phyloP scores from a whole-genome alignment of 2,797 vertebrate species.

The Bovichtus variegatus region DNA sequence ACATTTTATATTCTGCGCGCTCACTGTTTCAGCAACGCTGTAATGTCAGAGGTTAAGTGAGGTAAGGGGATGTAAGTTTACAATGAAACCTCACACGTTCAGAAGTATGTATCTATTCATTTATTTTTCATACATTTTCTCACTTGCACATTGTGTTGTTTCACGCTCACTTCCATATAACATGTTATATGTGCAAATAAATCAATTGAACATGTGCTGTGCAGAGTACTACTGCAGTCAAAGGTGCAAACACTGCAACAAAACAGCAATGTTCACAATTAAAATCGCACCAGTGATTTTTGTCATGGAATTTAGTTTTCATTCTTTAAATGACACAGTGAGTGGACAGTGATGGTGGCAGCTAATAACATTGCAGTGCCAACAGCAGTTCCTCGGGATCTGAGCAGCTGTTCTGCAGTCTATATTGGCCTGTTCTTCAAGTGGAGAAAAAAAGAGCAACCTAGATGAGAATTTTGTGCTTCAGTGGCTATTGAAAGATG shows the following conservation, averaged over 20 bases:
- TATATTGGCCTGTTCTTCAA: slow-evolving; percentile 97
- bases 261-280: slow-evolving; percentile 51
- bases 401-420: slow-evolving; percentile 91
- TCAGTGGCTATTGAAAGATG: slow-evolving; percentile 99
- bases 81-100: background rate
- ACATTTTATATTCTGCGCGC: slow-evolving; percentile 36
- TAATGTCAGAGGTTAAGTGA: slow-evolving; percentile 41
- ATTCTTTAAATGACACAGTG: slow-evolving; percentile 77
- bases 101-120: background rate
- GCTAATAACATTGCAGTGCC: slow-evolving; percentile 81
- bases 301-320: slow-evolving; percentile 69
- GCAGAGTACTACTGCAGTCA: background rate
- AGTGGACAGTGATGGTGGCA: slow-evolving; percentile 79
- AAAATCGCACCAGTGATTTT: slow-evolving; percentile 68
- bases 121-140: background rate
- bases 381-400: slow-evolving; percentile 88
- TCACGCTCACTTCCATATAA: background rate
- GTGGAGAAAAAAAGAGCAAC: slow-evolving; percentile 89
- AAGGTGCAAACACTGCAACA: slow-evolving; percentile 7
- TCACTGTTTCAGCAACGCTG: slow-evolving; percentile 23
- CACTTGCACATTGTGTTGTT: slow-evolving; percentile 4
- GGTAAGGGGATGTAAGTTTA: background rate
- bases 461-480: slow-evolving; percentile 99
- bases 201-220: background rate
- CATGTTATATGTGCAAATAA: slow-evolving; percentile 4